Base-by-base conservation (phyloP, 2,797 vertebrate genomes). In the Loriculus beryllinus region DNA sequence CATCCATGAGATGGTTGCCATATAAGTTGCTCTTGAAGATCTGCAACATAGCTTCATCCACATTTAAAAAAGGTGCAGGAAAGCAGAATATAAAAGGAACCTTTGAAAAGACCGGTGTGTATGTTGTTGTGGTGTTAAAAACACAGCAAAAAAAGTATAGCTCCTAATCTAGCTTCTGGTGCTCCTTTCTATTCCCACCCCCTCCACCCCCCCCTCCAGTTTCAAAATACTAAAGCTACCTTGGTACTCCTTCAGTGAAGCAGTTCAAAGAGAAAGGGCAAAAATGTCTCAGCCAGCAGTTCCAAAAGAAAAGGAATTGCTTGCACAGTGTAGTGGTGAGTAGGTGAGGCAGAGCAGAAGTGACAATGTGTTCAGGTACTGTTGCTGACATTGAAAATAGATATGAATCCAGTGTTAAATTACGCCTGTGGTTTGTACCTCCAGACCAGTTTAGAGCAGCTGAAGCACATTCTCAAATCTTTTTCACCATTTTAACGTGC, bases 211-310 rank as follows among this genome's bases (percentile, higher is more conserved):
- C 8, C 9, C 31, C 8, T 4, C 31, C 14, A 56, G 68, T 68
- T 95, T 90, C 52, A 47, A 52, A 91, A 71, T 37, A 60, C 48
- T 82, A 43, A 80, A 95, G 85, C 51, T 82, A 91, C 43, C 65
- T 90, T 93, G 80, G 72, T 62, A 71, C 8, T 43, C 88, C 45
- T 88, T 78, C 45, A 65, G 16, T 76, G 86, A 81, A 94, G 68
- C 31, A 65, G 33, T 78, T 75, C n/a, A 57, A 71, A 90, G 69
- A 78, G n/a, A 70, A 81, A 86, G 62, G 77, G 25, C 69, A 92
- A 62, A 91, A 93, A 37, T 2, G 5, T 75, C 52, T 90, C 76
- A 42, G 45, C 48, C 57, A 88, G 92, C 88, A 86, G n/a, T 86
- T 95, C 72, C 60, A 65, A 70, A 90, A 89, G 56, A 59, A 76